Base-by-base conservation (phyloP, 2,797 vertebrate genomes). In the Myotis myotis region DNA sequence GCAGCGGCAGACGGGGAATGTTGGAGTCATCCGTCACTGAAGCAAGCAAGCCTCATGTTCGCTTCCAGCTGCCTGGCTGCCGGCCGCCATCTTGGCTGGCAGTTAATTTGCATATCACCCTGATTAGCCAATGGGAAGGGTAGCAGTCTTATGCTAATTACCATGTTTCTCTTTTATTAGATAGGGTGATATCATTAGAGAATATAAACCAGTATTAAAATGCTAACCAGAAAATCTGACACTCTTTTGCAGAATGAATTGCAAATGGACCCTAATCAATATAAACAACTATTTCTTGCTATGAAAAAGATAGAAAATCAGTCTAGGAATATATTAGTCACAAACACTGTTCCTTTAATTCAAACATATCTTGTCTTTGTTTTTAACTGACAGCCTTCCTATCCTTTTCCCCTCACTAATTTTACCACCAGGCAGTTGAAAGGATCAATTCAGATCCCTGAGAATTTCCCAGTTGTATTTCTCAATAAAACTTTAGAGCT, bases 401-500 rank as follows among this genome's bases (percentile, higher is more conserved):
- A 13, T 55, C 30, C n/a, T 81, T 95, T 57, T 44, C 60, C 28
- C 12, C 15, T 83, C 57, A 80, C 38, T 30, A 85, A 8, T 84
- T 95, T 82, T 44, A 93, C 51, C 76, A n/a, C 10, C 30, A 57
- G 10, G 8, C 9, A 41, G 20, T 60, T 91, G 94, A 55, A 83
- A 90, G 75, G 20, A 93, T 64, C 19, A 36, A 13, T 33, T 6
- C 76, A 15, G 28, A 68, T 93, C 22, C 17, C 47, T 41, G 28
- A 91, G 66, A 74, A 72, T 47, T 60, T 23, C 57, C 57, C 47
- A 38, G 64, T 80, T 83, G 41, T 89, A 30, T 83, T 95, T 79
- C 71, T 91, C 75, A 74, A 78, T 70, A 84, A 83, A 92, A 89
- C 23, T 44, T 93, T 8, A 84, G 47, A 83, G 47, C 8, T 89